Base-by-base conservation (phyloP, 1,140 invertebrate genomes). In the Drosophila asahinai region DNA sequence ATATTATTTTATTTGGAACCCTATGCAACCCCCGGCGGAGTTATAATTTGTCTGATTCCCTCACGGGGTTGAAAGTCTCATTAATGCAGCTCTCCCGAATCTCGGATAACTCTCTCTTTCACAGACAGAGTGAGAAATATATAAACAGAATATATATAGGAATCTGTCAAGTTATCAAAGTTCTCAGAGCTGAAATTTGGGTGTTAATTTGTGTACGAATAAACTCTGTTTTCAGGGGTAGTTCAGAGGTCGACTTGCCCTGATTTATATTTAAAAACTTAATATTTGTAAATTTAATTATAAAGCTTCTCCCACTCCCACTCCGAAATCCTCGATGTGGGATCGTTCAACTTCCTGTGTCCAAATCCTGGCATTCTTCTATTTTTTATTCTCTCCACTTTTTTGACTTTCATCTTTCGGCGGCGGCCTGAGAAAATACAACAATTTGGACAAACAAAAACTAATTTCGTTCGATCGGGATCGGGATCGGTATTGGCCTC, bases 401-500 rank as follows among this genome's bases (percentile, higher is more conserved):
- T 22, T 71, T 19, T 48, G 74, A 79, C 82, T 86, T 86, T 80
- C 77, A 83, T 83, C 81, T 87, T 64, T 61, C 52, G 54, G 36
- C 36, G 40, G 68, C 71, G 51, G 60, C 71, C 80, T 87, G 86
- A 81, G 83, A 87, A 89, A 89, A 66, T 54, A 63, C 63, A 90
- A 84, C 84, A 89, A 52, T 79, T 75, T 81, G 78, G 43, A 63
- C 49, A 89, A 89, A 89, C 66, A 87, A 63, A 66, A 71, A 52
- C 19, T 63, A 71, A 63, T 71, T 81, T 71, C 40, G 59, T 48
- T 62, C 51, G 19, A 57, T 57, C 40, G 40, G 40, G 15, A n/a
- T n/a, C 9, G 33, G 33, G 33, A 36, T 22, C 66, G 55, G 51
- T 27, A 61, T 72, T 81, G 43, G 49, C 25, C 54, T 30, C 40